Conservation (phyloP, 2,113 vertebrate genomes). For the Porphyrio hochstetteri region DNA sequence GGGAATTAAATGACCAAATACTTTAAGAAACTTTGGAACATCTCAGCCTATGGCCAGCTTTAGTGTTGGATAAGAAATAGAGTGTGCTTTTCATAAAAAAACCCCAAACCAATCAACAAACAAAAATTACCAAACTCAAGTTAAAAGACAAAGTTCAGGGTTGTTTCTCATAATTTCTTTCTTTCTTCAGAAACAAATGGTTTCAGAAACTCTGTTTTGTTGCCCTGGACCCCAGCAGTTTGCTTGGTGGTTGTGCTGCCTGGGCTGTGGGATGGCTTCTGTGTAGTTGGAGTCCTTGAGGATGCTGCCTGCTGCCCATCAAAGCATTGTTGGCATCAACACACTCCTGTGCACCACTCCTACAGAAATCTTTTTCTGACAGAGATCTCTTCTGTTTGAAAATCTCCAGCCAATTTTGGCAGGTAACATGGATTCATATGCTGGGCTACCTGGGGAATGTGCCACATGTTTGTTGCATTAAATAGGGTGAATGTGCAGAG, state of each 20-base stretch:
- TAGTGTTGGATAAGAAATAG: background rate
- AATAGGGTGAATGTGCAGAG: background rate
- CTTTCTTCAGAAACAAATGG: background rate
- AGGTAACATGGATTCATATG: background rate
- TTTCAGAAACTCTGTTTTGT: background rate
- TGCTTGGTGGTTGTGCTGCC: background rate
- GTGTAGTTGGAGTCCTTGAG: background rate
- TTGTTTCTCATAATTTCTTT: background rate
- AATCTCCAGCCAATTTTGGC: background rate
- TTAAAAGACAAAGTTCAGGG: background rate
- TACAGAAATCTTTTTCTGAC: background rate
- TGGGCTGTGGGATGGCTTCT: background rate
- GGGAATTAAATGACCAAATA: background rate
- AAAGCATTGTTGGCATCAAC: background rate
- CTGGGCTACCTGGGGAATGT: background rate
- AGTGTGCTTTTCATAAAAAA: too few species aligned
- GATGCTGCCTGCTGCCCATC: background rate
- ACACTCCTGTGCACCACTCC: background rate
- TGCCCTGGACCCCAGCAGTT: background rate
- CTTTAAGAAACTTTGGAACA: background rate
- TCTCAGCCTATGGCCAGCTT: background rate
- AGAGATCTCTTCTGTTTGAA: background rate
- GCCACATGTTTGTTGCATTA: background rate
- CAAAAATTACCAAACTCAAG: background rate
- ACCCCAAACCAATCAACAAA: too few species aligned